Evolutionary conservation across 2,797 vertebrate species (phyloP), one percentile per base, ranked within the genome.

Genomic region (Hydrolagus colliei): DNA sequence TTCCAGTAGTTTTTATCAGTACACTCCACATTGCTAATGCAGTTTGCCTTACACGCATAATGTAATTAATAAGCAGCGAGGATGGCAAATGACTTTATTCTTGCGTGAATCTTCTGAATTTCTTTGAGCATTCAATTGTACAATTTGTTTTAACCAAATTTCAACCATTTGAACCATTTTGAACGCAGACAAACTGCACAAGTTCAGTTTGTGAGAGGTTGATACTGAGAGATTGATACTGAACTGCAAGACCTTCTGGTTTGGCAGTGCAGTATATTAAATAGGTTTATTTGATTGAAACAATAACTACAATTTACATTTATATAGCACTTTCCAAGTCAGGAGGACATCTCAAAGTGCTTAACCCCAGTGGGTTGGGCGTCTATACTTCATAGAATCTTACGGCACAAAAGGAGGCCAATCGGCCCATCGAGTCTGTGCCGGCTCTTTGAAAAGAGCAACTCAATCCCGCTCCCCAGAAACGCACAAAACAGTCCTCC

Each of bases 221-320:
- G 27, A 27, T 27, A 27, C 27, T 27, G 27, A 27, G 27, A 27
- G 27, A 27, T 65, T 84, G 41, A 84, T 20, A 84, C 79, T 71
- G 14, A 63, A 84, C 13, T 52, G 65, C 35, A 16, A 9, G 62
- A 71, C 63, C 32, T 84, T 63, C 27, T 41, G 79, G 68, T 84
- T 14, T 63, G 27, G 2, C 68, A 65, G 20, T 71, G 65, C 71
- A 67, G 10, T 84, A 35, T 71, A 35, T 71, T 67, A 71, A 84
- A 84, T 84, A 35, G 35, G 68, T 68, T 71, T 35, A 84, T 84
- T 84, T 84, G 16, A 84, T 67, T 68, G 71, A 84, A 84, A 18
- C 41, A 52, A 52, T 52, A 52, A 52, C 2, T 52, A 52, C 6
- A 52, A 52, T 52, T 52, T 52, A 52, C 41, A 52, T 52, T 52